phyloP scores from a whole-genome alignment of 2,113 vertebrate genomes.

The Brienomyrus longianalis region DNA sequence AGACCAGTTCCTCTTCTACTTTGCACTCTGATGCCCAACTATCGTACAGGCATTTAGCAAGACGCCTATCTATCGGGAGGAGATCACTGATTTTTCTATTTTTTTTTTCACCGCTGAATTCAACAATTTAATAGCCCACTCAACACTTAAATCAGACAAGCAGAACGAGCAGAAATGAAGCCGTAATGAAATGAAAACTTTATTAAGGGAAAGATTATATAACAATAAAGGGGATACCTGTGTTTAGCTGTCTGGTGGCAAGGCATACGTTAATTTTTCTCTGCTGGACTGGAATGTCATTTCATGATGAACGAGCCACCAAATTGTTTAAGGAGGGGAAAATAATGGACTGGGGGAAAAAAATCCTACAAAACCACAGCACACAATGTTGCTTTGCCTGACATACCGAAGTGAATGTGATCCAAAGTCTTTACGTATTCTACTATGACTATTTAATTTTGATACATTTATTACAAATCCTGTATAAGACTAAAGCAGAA shows the following conservation, averaged over 20 bases:
- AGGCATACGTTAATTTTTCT: neutral
- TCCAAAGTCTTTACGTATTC: neutral
- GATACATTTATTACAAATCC: neutral
- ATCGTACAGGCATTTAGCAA: conserved; percentile 42
- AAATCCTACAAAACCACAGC: neutral
- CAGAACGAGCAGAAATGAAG: neutral
- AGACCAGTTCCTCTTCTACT: conserved; percentile 43
- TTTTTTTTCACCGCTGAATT: neutral
- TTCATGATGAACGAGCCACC: neutral
- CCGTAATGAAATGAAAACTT: neutral
- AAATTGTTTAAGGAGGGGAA: neutral
- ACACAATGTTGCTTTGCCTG: neutral
- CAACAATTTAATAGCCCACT: neutral
- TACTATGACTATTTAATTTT: neutral
- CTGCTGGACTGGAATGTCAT: neutral
- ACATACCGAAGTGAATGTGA: neutral
- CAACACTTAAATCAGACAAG: neutral
- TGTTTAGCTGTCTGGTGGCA: neutral
- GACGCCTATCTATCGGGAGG: conserved; percentile 25
- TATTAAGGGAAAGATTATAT: neutral
- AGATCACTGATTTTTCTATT: neutral
- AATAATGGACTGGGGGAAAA: neutral
- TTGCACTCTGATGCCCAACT: conserved; percentile 41
- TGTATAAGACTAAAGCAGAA: neutral
- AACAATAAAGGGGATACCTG: neutral